Conservation (phyloP, 2,888 invertebrate genomes). For the Brenthis ino region DNA sequence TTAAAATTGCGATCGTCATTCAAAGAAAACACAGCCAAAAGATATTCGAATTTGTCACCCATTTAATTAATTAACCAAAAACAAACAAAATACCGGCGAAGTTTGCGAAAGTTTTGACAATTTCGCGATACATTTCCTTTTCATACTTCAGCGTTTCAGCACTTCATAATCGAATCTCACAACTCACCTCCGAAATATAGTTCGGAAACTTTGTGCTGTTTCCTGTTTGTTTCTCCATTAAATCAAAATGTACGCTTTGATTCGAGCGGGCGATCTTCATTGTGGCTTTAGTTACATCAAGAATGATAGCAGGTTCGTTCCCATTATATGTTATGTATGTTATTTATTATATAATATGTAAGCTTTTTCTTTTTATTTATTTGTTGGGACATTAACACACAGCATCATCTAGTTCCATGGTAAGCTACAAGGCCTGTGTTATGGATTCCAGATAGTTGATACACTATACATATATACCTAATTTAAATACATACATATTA, state of each 20-base stretch:
- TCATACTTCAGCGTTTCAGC: slow-evolving; percentile 30
- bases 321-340: too few relatives aligned
- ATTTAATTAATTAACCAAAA: slow-evolving; percentile 24
- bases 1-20: slow-evolving; percentile 6
- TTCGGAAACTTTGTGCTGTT: slow-evolving; percentile 25
- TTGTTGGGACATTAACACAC: too few relatives aligned
- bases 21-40: slow-evolving; percentile 15
- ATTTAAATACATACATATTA: too few relatives aligned
- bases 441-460: too few relatives aligned
- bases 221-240: slow-evolving; percentile 23
- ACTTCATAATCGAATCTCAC: slow-evolving; percentile 32
- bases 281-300: neutral
- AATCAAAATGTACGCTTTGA: slow-evolving; percentile 22
- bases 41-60: slow-evolving; percentile 10
- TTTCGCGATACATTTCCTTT: slow-evolving; percentile 34
- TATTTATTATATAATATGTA: too few relatives aligned
- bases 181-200: slow-evolving; percentile 32
- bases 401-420: too few relatives aligned
- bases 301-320: neutral
- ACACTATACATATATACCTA: too few relatives aligned
- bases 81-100: slow-evolving; percentile 21
- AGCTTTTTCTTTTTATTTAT: too few relatives aligned
- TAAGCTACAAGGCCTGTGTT: too few relatives aligned
- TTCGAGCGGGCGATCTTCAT: neutral
- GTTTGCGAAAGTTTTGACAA: slow-evolving; percentile 25